Evolutionary conservation across 2,888 invertebrate species (phyloP).

Genomic region (Pterostichus madidus): DNA sequence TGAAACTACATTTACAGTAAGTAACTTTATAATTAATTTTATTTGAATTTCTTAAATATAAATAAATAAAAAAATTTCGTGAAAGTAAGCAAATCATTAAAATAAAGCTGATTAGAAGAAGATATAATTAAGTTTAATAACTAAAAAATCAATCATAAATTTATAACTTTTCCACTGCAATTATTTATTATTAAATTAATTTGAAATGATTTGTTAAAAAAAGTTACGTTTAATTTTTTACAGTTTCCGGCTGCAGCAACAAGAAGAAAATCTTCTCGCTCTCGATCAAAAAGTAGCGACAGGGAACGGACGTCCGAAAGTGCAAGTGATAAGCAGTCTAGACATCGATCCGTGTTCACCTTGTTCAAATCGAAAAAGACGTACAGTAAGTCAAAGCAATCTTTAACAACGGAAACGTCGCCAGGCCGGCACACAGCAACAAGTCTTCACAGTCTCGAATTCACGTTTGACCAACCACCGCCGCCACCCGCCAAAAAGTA

Average conservation of each 20-base stretch:
- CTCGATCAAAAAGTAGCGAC: slow-evolving; percentile 85
- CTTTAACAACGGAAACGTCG: slow-evolving; percentile 74
- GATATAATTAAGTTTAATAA: too few species aligned
- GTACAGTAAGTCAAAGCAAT: slow-evolving; percentile 77
- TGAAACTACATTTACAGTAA: too few species aligned
- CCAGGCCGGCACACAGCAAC: slow-evolving; percentile 72
- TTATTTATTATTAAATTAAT: too few species aligned
- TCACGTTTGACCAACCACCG: slow-evolving; percentile 72
- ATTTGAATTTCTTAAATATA: too few species aligned
- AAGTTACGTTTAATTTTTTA: not conserved
- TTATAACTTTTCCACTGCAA: too few species aligned
- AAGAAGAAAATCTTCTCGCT: slow-evolving; percentile 76
- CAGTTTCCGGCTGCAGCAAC: slow-evolving; percentile 64
- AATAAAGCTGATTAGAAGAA: too few species aligned
- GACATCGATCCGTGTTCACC: slow-evolving; percentile 84
- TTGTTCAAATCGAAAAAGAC: slow-evolving; percentile 82
- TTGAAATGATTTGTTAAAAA: too few species aligned
- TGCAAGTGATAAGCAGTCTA: slow-evolving; percentile 76
- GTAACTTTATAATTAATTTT: too few species aligned
- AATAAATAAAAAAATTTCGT: too few species aligned
- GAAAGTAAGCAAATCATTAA: too few species aligned
- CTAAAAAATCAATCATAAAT: too few species aligned
- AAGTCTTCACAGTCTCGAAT: slow-evolving; percentile 69
- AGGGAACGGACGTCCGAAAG: slow-evolving; percentile 77
- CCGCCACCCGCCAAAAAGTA: slow-evolving; percentile 76